These are phyloP conservation scores for Villa cingulata DNA, from an alignment of 2,888 invertebrate species.

Conservation along the genomic window DNA sequence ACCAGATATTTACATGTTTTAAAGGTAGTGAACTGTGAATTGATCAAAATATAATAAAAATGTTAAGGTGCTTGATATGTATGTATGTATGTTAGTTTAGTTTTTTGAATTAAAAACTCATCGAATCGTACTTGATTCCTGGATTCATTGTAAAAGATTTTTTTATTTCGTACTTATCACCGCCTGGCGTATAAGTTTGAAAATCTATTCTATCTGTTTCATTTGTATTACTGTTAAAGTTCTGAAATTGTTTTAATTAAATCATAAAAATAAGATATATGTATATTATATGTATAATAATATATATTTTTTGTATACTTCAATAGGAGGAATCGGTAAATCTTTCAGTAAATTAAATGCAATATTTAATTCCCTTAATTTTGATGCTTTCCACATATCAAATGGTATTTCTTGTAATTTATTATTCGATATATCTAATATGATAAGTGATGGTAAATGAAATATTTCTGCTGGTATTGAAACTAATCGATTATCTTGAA, in stretches of 20 bases:
- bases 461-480: slow-evolving; percentile 71
- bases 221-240: too few species aligned
- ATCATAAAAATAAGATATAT: too few species aligned
- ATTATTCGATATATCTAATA: slow-evolving; percentile 89
- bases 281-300: not conserved
- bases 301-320: too few species aligned
- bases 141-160: not conserved
- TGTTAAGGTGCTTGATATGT: too few species aligned
- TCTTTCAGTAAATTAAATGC: slow-evolving; percentile 77
- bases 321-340: slow-evolving; percentile 45
- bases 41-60: too few species aligned
- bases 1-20: slow-evolving; percentile 67
- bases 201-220: slow-evolving; percentile 1
- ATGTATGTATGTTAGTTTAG: too few species aligned
- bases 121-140: too few species aligned
- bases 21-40: slow-evolving; percentile 31
- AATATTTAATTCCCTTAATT: slow-evolving; percentile 74
- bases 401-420: slow-evolving; percentile 71
- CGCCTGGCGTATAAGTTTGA: not conserved
- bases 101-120: too few species aligned
- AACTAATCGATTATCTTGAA: slow-evolving; percentile 85
- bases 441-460: slow-evolving; percentile 58
- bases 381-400: slow-evolving; percentile 74
- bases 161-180: not conserved
- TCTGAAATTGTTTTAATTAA: too few species aligned